Conservation (phyloP, 2,113 vertebrate genomes). For the Leptobrachium ailaonicum region DNA sequence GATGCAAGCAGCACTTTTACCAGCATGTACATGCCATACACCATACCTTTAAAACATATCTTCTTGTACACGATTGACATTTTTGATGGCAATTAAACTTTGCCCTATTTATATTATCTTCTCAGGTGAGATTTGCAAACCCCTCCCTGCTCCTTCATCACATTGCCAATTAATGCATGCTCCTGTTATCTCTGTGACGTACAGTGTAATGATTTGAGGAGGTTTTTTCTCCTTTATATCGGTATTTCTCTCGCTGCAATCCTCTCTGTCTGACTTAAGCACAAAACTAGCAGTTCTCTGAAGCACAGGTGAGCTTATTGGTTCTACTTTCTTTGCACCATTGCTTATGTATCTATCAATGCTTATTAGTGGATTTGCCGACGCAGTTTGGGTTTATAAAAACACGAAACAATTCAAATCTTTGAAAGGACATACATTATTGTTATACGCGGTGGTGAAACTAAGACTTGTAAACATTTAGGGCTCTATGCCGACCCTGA, state of each 20-base stretch:
- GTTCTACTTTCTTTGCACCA: not conserved
- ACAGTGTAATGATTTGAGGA: not conserved
- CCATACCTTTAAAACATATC: not conserved
- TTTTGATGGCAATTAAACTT: not conserved
- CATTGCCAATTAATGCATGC: not conserved
- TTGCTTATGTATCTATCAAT: no score
- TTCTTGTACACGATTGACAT: not conserved
- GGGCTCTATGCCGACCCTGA: no score
- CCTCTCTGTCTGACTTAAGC: not conserved
- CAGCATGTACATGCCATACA: not conserved
- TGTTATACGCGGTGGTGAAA: no score
- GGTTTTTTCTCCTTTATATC: not conserved
- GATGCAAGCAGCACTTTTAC: no score
- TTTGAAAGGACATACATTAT: no score
- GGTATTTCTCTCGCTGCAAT: not conserved
- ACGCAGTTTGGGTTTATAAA: no score
- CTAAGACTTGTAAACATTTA: no score
- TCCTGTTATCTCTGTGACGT: conserved; percentile 1
- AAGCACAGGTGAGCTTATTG: not conserved
- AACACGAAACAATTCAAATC: no score
- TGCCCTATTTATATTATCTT: not conserved
- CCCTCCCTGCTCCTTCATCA: not conserved
- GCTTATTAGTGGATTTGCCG: no score
- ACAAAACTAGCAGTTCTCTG: not conserved
- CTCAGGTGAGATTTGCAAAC: not conserved